Percentiles rank a stretch among this genome's conserved stretches.
These are phyloP conservation scores for Saiga tatarica DNA, from an alignment of 2,113 vertebrate genomes.

Conservation along the genomic window DNA sequence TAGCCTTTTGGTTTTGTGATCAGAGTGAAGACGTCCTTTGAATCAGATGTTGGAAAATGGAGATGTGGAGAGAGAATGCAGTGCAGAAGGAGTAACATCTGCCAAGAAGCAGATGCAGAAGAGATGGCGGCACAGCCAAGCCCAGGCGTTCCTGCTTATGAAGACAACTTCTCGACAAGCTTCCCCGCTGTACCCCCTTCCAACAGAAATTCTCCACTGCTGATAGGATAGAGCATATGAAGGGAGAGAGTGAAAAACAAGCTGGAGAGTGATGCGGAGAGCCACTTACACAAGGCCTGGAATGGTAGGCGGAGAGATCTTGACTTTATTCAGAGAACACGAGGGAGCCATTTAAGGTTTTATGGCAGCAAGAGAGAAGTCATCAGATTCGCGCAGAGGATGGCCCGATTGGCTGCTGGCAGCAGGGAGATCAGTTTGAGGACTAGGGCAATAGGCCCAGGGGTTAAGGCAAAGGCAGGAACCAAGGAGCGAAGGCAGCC, in stretches of 20 bases:
- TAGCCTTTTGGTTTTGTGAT: background rate
- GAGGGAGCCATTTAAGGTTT: background rate
- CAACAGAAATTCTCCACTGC: background rate
- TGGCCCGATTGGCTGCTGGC: background rate
- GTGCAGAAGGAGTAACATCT: rapidly evolving
- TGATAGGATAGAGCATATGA: background rate
- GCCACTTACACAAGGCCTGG: background rate
- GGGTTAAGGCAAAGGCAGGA: background rate
- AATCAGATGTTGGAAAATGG: background rate
- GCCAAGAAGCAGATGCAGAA: background rate
- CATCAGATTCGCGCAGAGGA: background rate
- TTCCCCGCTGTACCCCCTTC: background rate
- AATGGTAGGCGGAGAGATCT: background rate
- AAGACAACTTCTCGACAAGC: background rate
- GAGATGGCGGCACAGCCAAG: background rate
- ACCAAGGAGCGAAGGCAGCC: background rate
- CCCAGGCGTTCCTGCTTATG: background rate
- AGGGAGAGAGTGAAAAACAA: background rate
- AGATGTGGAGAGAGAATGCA: background rate
- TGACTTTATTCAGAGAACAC: background rate
- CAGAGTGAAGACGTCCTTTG: background rate
- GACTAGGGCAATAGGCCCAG: background rate
- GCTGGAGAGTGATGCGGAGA: background rate
- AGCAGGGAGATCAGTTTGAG: background rate
- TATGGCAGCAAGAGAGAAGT: background rate